These are phyloP conservation scores for Coregonus sp. DNA, from an alignment of 2,797 vertebrate genomes.

Conservation along the genomic window DNA sequence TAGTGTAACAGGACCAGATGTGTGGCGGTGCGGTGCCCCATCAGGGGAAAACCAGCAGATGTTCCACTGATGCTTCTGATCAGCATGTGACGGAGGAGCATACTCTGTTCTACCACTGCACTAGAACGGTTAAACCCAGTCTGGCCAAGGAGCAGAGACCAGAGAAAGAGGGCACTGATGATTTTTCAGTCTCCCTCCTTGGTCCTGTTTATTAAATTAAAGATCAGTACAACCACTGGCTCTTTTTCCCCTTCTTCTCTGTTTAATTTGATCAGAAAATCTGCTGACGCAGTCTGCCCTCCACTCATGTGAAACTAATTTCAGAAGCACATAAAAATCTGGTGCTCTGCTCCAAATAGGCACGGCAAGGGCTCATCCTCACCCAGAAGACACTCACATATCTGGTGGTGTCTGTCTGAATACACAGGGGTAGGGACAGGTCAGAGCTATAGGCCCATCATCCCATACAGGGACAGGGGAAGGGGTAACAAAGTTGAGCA, in stretches of 20 bases:
- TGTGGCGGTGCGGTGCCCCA: slow-evolving; percentile 50
- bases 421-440: background rate
- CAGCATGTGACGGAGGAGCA: background rate
- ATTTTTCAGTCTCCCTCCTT: slow-evolving; percentile 42
- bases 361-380: slow-evolving; percentile 44
- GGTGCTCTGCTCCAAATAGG: slow-evolving; percentile 46
- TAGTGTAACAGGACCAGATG: slow-evolving; percentile 58
- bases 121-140: slow-evolving; percentile 25
- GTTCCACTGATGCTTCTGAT: slow-evolving; percentile 34
- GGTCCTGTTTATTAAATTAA: slow-evolving; percentile 55
- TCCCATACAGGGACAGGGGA: slow-evolving; percentile 1
- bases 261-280: slow-evolving; percentile 77
- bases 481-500: background rate
- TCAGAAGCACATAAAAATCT: slow-evolving; percentile 55
- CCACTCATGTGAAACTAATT: slow-evolving; percentile 81
- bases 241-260: slow-evolving; percentile 16
- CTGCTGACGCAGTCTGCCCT: slow-evolving; percentile 62
- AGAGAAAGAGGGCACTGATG: slow-evolving; percentile 9
- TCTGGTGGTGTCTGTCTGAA: slow-evolving; percentile 10
- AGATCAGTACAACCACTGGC: slow-evolving; percentile 49
- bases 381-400: slow-evolving; percentile 14
- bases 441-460: background rate
- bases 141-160: slow-evolving; percentile 17
- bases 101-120: background rate
- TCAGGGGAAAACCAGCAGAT: slow-evolving; percentile 52